Evolutionary conservation across 2,113 vertebrate genomes (phyloP), one percentile per base, ranked within the genome.

Genomic region (Phyllostomus discolor): DNA sequence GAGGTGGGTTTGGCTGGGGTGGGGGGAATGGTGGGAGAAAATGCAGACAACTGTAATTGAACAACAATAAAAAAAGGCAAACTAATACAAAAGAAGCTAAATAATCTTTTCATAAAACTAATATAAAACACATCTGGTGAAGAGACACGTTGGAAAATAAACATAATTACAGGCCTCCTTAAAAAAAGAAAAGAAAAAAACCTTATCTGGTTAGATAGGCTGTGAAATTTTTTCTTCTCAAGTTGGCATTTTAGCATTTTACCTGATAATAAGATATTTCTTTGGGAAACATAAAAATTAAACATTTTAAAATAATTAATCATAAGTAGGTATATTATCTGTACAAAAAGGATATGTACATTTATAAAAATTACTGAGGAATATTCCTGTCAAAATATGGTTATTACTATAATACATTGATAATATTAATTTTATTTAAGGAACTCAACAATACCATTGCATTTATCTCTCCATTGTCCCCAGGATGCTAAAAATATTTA

Each of bases 381-480:
- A 69, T 62, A 38, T 19, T 15, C 7, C 7, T 90, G 87, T 41
- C 14, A n/a, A 95, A 94, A 90, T 85, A 66, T 24, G 7, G 4
- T 54, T 20, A 66, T 86, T 35, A 69, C 4, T 20, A 79, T 33
- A 41, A 73, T 88, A 35, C n/a, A 38, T 46, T 66, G 70, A 69
- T 59, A 54, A 62, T 62, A 84, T 76, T 96, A 69, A 52, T 81
- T 94, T 86, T 93, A 66, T 79, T 95, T 50, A 24, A 87, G 54
- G 88, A 33, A 62, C 15, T 1, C 14, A 87, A 35, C 8, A 54
- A 38, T 79, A 33, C 26, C 6, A 0, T 94, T 89, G 67, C 12
- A 90, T 94, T 96, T 73, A 11, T 31, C 41, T 85, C 20, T 93
- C 1, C 4, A 84, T 97, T 97, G 67, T 70, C 94, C 95, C 38